phyloP scores from a whole-genome alignment of 2,797 vertebrate species.

The Pipistrellus kuhlii region DNA sequence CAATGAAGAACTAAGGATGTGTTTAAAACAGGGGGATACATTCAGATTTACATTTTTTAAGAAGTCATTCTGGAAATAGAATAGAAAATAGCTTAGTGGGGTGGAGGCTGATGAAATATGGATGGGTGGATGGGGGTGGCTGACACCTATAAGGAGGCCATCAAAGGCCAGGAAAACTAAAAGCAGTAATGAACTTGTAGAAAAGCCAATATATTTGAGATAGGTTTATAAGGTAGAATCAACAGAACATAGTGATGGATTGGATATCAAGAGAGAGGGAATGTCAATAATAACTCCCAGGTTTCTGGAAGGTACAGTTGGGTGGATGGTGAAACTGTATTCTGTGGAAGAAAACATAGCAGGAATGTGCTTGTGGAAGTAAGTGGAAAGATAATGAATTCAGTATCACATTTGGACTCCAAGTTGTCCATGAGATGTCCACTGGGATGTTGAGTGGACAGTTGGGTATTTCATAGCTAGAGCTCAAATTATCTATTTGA shows the following conservation, averaged over 20 bases:
- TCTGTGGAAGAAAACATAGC: background rate
- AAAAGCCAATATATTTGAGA: background rate
- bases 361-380: background rate
- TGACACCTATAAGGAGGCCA: background rate
- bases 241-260: background rate
- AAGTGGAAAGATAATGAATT: background rate
- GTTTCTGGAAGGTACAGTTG: background rate
- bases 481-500: background rate
- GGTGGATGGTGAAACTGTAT: background rate
- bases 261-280: background rate
- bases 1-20: background rate
- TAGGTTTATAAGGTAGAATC: background rate
- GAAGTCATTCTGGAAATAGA: background rate
- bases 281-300: background rate
- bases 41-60: constrained; percentile 46
- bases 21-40: background rate
- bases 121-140: no score
- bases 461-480: background rate
- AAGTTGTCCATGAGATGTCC: background rate
- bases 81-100: background rate
- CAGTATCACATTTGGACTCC: background rate
- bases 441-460: background rate
- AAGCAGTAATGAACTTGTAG: background rate
- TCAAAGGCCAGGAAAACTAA: background rate
- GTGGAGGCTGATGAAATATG: background rate